Evolutionary conservation across 1,140 invertebrate species (phyloP), one percentile per base, ranked within the genome.

Genomic region (Asobara japonica): DNA sequence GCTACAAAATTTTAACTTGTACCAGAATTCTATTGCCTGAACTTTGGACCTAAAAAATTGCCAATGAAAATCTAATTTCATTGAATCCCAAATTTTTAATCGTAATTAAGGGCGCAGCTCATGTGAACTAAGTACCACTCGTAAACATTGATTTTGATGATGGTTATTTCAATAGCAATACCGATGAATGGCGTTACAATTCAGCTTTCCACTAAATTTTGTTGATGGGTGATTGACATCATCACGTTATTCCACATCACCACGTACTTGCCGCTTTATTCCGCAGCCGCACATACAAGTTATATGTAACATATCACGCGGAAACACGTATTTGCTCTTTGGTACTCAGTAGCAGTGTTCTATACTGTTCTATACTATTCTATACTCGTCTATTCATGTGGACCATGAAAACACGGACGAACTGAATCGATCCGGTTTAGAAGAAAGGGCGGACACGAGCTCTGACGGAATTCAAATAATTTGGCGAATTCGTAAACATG

Each of bases 271-370:
- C 8, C 68, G 68, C n/a, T 69, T 69, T 69, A 60, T 61, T 27
- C 31, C 27, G 16, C 7, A 13, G 22, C n/a, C 20, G 29, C 18
- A 48, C 71, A 25, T 31, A 65, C 60, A 66, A 68, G 60, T 69
- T 67, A 69, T 69, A 69, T 71, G 51, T 48, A 73, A 64, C 74
- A 67, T 74, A 69, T 78, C 76, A 76, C 74, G 76, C 77, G 73
- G 74, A 74, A 78, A 80, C 78, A 80, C 77, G 77, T 80, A 77
- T 80, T 80, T 78, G 78, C 78, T 80, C 78, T 79, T 76, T 78
- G 76, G 51, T 76, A 76, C 74, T 78, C 76, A 72, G 38, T 41
- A 29, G 29, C 70, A 38, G 60, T 67, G 60, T 16, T 18, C 70
- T 60, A 16, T 36, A 33, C 30, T 20, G 38, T 66, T 66, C 16